Evolutionary conservation across 1,140 invertebrate genomes (phyloP), one percentile per base, ranked within the genome.

Genomic region (Maconellicoccus hirsutus): DNA sequence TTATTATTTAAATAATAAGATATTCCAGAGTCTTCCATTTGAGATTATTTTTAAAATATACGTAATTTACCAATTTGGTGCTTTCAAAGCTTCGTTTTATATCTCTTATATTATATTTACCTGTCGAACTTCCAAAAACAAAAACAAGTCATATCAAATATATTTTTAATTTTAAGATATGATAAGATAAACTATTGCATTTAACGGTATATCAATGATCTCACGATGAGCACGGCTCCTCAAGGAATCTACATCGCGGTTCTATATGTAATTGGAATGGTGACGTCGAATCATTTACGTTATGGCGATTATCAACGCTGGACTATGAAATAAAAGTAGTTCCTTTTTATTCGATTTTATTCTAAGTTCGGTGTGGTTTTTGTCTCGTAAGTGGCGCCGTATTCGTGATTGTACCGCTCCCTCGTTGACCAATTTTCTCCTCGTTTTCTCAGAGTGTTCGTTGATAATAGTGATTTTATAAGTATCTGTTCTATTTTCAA

Each of bases 61-160:
- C 42, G 42, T 52, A 52, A 52, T 52, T 52, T 52, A 16, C 42
- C 42, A 52, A 52, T 52, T 33, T 52, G 42, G 42, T 52, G 42
- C 42, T 52, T 52, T 52, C n/a, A 52, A 52, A 52, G 42, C 42
- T 52, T 52, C n/a, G 42, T 52, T 52, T 52, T 52, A 52, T 52
- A 52, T 16, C 42, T 52, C 2, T 16, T 52, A 2, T 52, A 14
- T 16, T 38, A 52, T 3, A 52, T 52, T 8, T 52, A 52, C 42
- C 10, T 19, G 12, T 52, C 42, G 42, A 52, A 52, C 42, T 52
- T 52, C 42, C 42, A 52, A 8, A n/a, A n/a, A n/a, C n/a, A n/a
- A n/a, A n/a, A n/a, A 52, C 42, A 52, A 52, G 42, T 52, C 42
- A 52, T 52, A 52, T 52, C 42, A 52, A 52, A 16, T 52, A 52